These are phyloP conservation scores for Synanthedon formicaeformis DNA, from an alignment of 2,888 invertebrate genomes.

Conservation along the genomic window DNA sequence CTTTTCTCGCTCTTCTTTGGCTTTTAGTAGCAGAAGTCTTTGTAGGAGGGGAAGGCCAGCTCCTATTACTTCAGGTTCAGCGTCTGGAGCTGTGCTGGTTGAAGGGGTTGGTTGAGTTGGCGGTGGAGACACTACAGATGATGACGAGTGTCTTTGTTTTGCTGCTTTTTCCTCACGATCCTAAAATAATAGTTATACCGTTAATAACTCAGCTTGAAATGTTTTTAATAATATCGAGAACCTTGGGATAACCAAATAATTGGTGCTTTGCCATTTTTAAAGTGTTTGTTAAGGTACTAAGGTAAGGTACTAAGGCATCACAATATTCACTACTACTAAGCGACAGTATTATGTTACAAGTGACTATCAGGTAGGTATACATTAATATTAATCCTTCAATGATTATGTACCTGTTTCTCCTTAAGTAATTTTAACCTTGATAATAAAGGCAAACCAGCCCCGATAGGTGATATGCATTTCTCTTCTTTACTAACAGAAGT, in stretches of 20 bases:
- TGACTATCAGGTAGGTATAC: too few relatives aligned
- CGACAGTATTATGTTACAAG: too few relatives aligned
- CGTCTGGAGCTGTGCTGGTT: conserved; percentile 69
- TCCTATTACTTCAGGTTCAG: conserved; percentile 74
- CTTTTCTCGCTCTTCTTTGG: conserved; percentile 76
- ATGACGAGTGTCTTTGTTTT: conserved; percentile 52
- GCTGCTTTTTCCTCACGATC: conserved; percentile 66
- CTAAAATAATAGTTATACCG: conserved; percentile 19
- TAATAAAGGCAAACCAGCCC: conserved; percentile 85
- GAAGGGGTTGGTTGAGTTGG: conserved; percentile 72
- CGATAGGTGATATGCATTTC: conserved; percentile 79
- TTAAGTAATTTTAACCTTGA: conserved; percentile 83
- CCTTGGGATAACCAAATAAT: too few relatives aligned
- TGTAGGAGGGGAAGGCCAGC: conserved; percentile 81
- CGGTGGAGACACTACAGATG: conserved; percentile 48
- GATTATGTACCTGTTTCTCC: conserved; percentile 78
- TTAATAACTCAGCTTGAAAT: too few relatives aligned
- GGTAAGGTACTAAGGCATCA: too few relatives aligned
- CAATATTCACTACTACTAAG: too few relatives aligned
- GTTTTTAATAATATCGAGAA: too few relatives aligned
- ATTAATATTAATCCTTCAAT: too few relatives aligned
- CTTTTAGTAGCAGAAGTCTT: conserved; percentile 79
- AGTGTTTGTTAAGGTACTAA: too few relatives aligned
- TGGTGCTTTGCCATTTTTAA: too few relatives aligned
- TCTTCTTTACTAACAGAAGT: conserved; percentile 65